phyloP scores from a whole-genome alignment of 2,113 vertebrate genomes.

The Lepisosteus osseus region DNA sequence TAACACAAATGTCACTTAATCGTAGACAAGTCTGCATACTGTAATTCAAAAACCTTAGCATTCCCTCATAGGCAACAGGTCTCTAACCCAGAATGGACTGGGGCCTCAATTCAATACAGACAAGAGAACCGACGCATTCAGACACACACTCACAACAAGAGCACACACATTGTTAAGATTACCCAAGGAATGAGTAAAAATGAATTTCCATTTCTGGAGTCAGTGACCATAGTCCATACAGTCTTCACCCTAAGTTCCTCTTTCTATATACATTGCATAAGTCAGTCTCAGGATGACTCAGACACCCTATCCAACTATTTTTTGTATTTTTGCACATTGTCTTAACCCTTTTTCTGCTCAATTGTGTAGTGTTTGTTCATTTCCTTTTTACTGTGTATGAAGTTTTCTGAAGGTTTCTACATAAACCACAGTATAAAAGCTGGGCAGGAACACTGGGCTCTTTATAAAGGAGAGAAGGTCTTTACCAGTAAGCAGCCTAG shows the following conservation, averaged over 20 bases:
- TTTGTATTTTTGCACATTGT: slow-evolving; percentile 24
- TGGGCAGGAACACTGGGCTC: not conserved
- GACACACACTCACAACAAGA: slow-evolving; percentile 29
- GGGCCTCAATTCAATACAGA: no score
- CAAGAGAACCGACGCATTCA: not conserved
- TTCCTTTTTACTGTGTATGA: not conserved
- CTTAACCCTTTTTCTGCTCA: slow-evolving; percentile 27
- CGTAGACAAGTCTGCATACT: no score
- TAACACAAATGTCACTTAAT: no score
- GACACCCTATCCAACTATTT: slow-evolving; percentile 42
- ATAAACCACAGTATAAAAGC: not conserved
- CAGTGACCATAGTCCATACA: slow-evolving; percentile 37
- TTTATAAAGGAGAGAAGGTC: no score
- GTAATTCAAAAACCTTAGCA: no score
- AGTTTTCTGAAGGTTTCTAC: not conserved
- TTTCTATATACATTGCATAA: slow-evolving; percentile 71
- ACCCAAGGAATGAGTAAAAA: slow-evolving; percentile 3
- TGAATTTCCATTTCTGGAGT: slow-evolving; percentile 10
- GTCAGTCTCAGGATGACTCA: slow-evolving; percentile 67
- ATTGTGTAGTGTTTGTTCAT: slow-evolving; percentile 23
- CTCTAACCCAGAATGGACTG: no score
- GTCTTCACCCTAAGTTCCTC: slow-evolving; percentile 57
- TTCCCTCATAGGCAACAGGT: no score
- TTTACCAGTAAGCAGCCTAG: no score
- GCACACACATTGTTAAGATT: slow-evolving; percentile 23